phyloP scores from a whole-genome alignment of 2,888 invertebrate species.

The Seira sanloemensis region DNA sequence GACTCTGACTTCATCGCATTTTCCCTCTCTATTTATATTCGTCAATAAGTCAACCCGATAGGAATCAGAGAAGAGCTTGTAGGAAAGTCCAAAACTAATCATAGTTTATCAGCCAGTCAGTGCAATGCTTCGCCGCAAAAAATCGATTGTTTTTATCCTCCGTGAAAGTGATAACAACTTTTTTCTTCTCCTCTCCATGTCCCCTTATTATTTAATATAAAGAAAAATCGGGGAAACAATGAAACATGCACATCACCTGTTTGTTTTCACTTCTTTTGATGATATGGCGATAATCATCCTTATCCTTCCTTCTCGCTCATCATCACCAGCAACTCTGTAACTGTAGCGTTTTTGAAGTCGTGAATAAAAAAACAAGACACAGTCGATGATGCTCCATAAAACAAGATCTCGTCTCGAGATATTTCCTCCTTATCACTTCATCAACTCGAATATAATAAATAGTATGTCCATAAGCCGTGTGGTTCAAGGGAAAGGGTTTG shows the following conservation, averaged over 20 bases:
- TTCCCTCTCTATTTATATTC: not conserved
- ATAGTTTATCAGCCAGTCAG: not conserved
- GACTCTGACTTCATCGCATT: too few relatives aligned
- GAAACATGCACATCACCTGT: not conserved
- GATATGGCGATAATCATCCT: constrained; percentile 5
- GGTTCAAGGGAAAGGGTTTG: not conserved
- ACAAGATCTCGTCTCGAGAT: constrained; percentile 25
- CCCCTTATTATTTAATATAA: too few relatives aligned
- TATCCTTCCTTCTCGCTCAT: not conserved
- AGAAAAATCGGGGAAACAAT: not conserved
- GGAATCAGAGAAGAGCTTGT: not conserved
- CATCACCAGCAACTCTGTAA: constrained; percentile 13
- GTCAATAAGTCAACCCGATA: not conserved
- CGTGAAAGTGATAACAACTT: not conserved
- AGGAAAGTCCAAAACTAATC: constrained; percentile 6
- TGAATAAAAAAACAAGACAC: too few relatives aligned
- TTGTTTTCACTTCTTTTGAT: not conserved
- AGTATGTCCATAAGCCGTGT: not conserved
- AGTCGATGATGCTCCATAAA: constrained; percentile 44
- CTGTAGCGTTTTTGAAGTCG: not conserved
- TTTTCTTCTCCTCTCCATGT: not conserved
- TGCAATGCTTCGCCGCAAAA: not conserved
- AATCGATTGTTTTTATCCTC: not conserved
- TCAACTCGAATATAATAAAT: not conserved
- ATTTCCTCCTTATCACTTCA: not conserved